A percentile compares a stretch with the other conserved stretches of the same genome.
Conservation (phyloP, 2,113 vertebrate genomes). For the Catharus fuscescens region DNA sequence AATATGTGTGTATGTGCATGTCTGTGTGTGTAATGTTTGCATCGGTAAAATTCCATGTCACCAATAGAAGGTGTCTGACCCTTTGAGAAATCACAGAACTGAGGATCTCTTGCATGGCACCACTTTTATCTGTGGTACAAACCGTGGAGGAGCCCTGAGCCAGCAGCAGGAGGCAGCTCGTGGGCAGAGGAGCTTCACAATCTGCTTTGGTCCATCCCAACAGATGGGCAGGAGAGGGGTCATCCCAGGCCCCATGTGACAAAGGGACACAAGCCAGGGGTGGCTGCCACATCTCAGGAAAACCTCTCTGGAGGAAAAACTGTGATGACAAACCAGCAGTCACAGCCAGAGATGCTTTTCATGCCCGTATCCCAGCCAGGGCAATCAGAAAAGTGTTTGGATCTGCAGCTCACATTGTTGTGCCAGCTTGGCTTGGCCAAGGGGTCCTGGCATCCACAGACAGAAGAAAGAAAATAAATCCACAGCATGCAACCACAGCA, state of each 20-base stretch:
- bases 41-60: neutral
- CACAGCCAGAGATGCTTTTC: neutral
- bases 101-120: neutral
- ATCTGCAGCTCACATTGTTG: fast-evolving
- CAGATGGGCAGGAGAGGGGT: neutral
- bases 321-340: neutral
- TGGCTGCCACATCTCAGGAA: neutral
- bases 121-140: neutral
- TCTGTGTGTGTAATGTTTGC: neutral
- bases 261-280: neutral
- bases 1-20: neutral
- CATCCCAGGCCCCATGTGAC: neutral
- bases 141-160: fast-evolving
- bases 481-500: neutral
- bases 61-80: neutral
- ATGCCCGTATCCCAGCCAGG: fast-evolving
- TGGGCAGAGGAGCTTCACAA: neutral
- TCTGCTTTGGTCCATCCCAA: neutral
- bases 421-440: neutral
- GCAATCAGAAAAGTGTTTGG: neutral
- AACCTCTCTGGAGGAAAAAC: neutral
- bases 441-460: neutral
- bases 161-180: neutral
- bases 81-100: neutral
- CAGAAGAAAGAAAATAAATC: neutral